Evolutionary conservation across 2,113 vertebrate genomes (phyloP).

Genomic region (Malurus elegans): DNA sequence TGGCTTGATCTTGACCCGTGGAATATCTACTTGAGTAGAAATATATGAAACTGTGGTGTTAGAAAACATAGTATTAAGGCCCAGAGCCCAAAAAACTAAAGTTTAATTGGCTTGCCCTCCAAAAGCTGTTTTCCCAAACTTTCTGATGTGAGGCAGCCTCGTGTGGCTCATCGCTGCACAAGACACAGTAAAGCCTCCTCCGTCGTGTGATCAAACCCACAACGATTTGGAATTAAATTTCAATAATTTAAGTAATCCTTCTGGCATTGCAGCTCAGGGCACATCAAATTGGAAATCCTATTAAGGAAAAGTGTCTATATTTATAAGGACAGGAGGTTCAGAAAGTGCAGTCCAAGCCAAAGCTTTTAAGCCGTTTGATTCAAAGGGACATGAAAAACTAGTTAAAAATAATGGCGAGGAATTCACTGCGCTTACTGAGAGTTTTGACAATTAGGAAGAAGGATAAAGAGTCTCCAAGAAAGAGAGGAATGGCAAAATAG

Average conservation of each 20-base stretch:
- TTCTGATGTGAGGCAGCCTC: not conserved
- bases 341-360: not conserved
- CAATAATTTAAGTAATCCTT: constrained; percentile 15
- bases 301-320: not conserved
- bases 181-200: not conserved
- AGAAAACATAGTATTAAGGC: not conserved
- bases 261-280: not conserved
- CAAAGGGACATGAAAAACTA: not conserved
- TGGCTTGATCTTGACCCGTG: not conserved
- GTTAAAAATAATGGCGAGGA: not conserved
- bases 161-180: not conserved
- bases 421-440: not conserved
- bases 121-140: not conserved
- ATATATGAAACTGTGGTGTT: not conserved
- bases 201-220: not conserved
- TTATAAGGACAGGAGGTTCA: constrained; percentile 1
- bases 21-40: not conserved
- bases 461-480: not conserved
- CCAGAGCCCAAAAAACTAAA: not conserved
- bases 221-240: constrained; percentile 30
- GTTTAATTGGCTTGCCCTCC: not conserved
- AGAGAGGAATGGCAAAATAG: not conserved
- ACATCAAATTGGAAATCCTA: constrained; percentile 1
- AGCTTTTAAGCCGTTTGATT: constrained; percentile 6
- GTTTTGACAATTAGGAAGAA: not conserved